phyloP scores from a whole-genome alignment of 1,140 invertebrate genomes.

The Chelonus insularis region DNA sequence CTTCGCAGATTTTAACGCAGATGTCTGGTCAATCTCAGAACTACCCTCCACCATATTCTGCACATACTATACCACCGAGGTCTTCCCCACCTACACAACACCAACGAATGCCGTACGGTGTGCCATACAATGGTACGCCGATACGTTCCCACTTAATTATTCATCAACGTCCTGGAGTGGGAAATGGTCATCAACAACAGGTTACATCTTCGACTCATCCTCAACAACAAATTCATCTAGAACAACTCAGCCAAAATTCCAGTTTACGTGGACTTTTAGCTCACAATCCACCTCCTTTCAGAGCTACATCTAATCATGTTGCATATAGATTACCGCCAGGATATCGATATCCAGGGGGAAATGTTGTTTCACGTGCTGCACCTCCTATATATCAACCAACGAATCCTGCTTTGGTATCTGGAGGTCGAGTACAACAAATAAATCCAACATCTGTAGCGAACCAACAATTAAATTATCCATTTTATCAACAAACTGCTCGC shows the following conservation, averaged over 20 bases:
- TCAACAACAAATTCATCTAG: conserved; percentile 52
- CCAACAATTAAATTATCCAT: conserved; percentile 19
- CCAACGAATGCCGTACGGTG: conserved; percentile 40
- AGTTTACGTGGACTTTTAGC: conserved; percentile 53
- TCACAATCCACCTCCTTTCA: conserved; percentile 50
- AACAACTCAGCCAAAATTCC: conserved; percentile 51
- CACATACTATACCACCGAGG: conserved; percentile 46
- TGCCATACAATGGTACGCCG: conserved; percentile 47
- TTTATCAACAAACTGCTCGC: conserved; percentile 38
- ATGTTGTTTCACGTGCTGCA: conserved; percentile 34
- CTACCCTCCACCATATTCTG: conserved; percentile 47
- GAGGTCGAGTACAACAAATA: conserved; percentile 46
- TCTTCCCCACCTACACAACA: conserved; percentile 48
- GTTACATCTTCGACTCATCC: conserved; percentile 62
- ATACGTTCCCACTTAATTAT: conserved; percentile 42
- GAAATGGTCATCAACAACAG: conserved; percentile 52
- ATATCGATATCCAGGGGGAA: conserved; percentile 48
- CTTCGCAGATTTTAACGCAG: conserved; percentile 1
- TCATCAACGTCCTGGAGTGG: conserved; percentile 45
- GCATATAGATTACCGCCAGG: conserved; percentile 50
- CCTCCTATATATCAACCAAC: conserved; percentile 45
- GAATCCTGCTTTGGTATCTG: conserved; percentile 41
- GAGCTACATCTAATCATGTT: conserved; percentile 42
- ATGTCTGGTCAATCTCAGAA: conserved; percentile 31
- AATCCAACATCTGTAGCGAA: conserved; percentile 24